These are phyloP conservation scores for Sinocyclocheilus anshuiensis DNA, from an alignment of 2,113 vertebrate species.

Conservation along the genomic window DNA sequence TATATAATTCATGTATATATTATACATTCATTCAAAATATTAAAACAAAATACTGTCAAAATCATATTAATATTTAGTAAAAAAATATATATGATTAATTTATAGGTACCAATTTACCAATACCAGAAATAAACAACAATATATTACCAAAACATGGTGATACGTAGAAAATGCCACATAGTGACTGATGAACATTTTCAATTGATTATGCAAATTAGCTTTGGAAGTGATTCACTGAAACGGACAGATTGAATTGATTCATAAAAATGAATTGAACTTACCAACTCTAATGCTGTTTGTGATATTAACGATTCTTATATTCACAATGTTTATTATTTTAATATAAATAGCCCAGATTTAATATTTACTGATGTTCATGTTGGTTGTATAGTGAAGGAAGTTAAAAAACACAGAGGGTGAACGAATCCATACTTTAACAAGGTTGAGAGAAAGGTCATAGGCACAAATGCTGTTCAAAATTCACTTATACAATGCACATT, in stretches of 20 bases:
- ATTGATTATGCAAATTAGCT: not conserved
- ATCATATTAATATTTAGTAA: not conserved
- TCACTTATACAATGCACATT: conserved; percentile 17
- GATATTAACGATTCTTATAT: not conserved
- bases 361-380: not conserved
- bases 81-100: not conserved
- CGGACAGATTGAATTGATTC: not conserved
- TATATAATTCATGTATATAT: no score
- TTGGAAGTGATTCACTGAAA: not conserved
- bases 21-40: no score
- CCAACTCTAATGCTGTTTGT: not conserved
- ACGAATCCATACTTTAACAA: not conserved
- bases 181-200: not conserved
- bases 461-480: conserved; percentile 15
- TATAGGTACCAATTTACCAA: not conserved
- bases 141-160: no score
- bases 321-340: not conserved
- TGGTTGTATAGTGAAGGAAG: conserved; percentile 16
- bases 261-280: not conserved
- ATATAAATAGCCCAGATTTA: not conserved
- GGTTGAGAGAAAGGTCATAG: conserved; percentile 43
- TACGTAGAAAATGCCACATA: not conserved
- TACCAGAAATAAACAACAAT: not conserved
- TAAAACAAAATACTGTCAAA: not conserved
- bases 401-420: conserved; percentile 38